These are phyloP conservation scores for Lerema accius DNA, from an alignment of 1,140 invertebrate species.

Conservation along the genomic window DNA sequence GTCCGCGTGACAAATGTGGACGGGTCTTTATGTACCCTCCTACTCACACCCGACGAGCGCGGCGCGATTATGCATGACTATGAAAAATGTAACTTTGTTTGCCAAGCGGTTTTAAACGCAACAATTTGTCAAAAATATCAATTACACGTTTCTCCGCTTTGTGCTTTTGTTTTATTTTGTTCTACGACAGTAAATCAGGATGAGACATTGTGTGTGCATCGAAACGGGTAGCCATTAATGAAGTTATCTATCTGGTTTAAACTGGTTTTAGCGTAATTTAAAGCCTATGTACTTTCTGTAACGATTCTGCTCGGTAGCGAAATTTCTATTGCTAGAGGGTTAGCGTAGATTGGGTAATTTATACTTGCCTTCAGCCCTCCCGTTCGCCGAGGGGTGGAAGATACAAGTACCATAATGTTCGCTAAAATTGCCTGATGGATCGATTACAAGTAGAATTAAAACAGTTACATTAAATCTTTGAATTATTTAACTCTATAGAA, in stretches of 20 bases:
- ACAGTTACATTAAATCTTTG: constrained; percentile 52
- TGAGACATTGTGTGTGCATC: constrained; percentile 29
- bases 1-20: constrained; percentile 78
- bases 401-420: constrained; percentile 68
- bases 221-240: constrained; percentile 34
- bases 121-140: constrained; percentile 44
- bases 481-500: too few species aligned
- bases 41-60: constrained; percentile 42
- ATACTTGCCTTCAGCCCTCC: constrained; percentile 72
- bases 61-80: constrained; percentile 66
- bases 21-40: constrained; percentile 65
- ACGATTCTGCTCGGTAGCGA: constrained; percentile 65
- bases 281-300: constrained; percentile 68
- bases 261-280: constrained; percentile 60
- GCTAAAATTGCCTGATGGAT: constrained; percentile 75
- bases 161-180: constrained; percentile 11
- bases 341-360: constrained; percentile 81
- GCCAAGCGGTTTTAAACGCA: constrained; percentile 47
- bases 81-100: constrained; percentile 66
- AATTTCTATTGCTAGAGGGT: constrained; percentile 78
- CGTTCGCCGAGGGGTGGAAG: constrained; percentile 48
- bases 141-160: constrained; percentile 11
- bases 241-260: constrained; percentile 53
- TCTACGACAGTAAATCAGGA: constrained; percentile 24
- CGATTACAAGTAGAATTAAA: constrained; percentile 65